Evolutionary conservation across 2,888 invertebrate species (phyloP).

Genomic region (Standfussiana lucernea): DNA sequence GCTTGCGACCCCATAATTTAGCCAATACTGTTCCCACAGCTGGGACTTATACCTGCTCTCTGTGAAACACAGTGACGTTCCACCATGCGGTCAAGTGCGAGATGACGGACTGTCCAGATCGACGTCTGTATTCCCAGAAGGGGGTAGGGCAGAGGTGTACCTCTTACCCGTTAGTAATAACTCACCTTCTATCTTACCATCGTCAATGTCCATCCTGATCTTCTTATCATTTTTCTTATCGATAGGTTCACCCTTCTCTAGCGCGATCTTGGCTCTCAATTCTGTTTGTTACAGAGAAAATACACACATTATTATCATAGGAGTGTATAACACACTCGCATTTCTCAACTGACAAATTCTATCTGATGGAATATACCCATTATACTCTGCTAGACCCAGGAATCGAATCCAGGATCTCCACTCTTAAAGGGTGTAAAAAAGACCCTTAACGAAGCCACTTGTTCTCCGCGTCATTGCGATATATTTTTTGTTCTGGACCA

Average conservation of each 20-base stretch:
- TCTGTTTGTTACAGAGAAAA: slow-evolving; percentile 69
- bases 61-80: not conserved
- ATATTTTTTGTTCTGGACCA: too few species aligned
- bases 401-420: too few species aligned
- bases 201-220: slow-evolving; percentile 43
- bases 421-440: too few species aligned
- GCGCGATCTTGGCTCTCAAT: slow-evolving; percentile 78
- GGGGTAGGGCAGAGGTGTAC: not conserved
- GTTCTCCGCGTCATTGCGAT: too few species aligned
- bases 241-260: slow-evolving; percentile 75
- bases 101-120: not conserved
- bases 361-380: too few species aligned
- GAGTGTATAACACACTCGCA: not conserved
- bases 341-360: too few species aligned
- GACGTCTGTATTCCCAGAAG: not conserved
- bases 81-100: not conserved
- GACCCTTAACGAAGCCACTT: too few species aligned
- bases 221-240: slow-evolving; percentile 72
- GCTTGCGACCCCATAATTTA: not conserved
- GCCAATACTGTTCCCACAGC: not conserved
- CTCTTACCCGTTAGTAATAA: not conserved
- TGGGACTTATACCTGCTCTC: not conserved
- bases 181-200: slow-evolving; percentile 72
- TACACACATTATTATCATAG: not conserved
- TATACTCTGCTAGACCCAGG: too few species aligned